Evolutionary conservation across 2,113 vertebrate genomes (phyloP), one percentile per base, ranked within the genome.

Genomic region (Machaerirhynchus nigripectus): DNA sequence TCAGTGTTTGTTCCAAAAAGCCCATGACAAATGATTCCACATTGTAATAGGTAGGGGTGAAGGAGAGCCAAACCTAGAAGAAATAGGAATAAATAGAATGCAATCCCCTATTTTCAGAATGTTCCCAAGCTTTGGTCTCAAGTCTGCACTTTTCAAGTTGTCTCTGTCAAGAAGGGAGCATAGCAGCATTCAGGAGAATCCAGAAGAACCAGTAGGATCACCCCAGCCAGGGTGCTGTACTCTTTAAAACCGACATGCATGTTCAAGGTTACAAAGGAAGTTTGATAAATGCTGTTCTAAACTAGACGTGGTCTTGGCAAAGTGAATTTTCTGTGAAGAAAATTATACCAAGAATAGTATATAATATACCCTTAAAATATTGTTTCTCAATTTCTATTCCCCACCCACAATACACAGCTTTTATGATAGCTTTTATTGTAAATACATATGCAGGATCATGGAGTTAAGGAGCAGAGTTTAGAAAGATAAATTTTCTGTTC

Each of bases 181-280:
- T 33, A 44, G 47, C 44, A 87, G 65, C 15, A 17, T 68, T 89
- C 77, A 56, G 65, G 61, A 71, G 81, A 93, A 94, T 95, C 93
- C 74, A 78, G 93, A 94, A 91, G 84, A 94, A 95, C 93, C 68
- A 71, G 89, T 89, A 89, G 47, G 84, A 60, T 75, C 80, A 89
- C 76, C 65, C 46, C 55, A 44, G 52, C 56, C 53, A 68, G n/a
- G 44, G 31, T 59, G 74, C 80, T 84, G 49, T 59, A 20, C 87
- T 78, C 73, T 52, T 92, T 65, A 81, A 75, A 86, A 71, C 57
- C 0, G 0, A 52, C 3, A 1, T 23, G 31, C 6, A 1, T 71
- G 28, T 56, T 95, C 33, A 53, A 21, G 44, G 53, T 60, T 75
- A 56, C 35, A 63, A 88, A 59, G 68, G 24, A 53, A 49, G 39